Percentiles rank a stretch among this genome's conserved stretches.
Conservation (phyloP, 2,113 vertebrate genomes). For the Catharus fuscescens region DNA sequence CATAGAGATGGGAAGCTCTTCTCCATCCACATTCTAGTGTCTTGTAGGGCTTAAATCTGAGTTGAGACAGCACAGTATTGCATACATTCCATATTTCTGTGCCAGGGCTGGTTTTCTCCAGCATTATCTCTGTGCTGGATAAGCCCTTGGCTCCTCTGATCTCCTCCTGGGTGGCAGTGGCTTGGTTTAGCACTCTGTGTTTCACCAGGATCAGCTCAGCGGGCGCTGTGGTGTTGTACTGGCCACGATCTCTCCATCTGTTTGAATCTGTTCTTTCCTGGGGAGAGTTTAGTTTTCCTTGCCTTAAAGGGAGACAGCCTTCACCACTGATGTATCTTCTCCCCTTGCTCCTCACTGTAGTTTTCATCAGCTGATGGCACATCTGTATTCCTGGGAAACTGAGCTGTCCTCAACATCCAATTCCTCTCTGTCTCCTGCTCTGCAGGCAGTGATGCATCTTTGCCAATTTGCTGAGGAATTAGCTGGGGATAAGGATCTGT, state of each 20-base stretch:
- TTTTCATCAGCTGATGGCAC: conserved; percentile 30
- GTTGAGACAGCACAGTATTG: background rate
- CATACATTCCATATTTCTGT: background rate
- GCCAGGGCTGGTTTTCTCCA: background rate
- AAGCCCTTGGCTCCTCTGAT: background rate
- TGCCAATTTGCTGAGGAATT: conserved; percentile 50
- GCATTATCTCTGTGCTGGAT: background rate
- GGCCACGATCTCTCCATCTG: background rate
- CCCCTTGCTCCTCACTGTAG: background rate
- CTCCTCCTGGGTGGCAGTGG: background rate
- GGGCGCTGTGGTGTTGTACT: fast-evolving
- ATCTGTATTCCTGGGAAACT: conserved; percentile 58
- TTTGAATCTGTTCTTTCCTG: background rate
- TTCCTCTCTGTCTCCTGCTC: conserved; percentile 59
- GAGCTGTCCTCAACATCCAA: background rate
- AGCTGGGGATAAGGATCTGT: conserved; percentile 53
- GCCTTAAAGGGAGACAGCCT: conserved; percentile 38
- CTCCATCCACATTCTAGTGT: background rate
- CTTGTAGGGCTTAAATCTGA: background rate
- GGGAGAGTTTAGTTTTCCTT: background rate
- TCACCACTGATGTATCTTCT: conserved; percentile 31
- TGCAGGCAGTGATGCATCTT: conserved; percentile 37
- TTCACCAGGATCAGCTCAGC: fast-evolving
- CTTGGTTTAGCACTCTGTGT: background rate
- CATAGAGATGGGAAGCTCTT: background rate